phyloP scores from a whole-genome alignment of 2,113 vertebrate genomes.

The Melanerpes formicivorus region DNA sequence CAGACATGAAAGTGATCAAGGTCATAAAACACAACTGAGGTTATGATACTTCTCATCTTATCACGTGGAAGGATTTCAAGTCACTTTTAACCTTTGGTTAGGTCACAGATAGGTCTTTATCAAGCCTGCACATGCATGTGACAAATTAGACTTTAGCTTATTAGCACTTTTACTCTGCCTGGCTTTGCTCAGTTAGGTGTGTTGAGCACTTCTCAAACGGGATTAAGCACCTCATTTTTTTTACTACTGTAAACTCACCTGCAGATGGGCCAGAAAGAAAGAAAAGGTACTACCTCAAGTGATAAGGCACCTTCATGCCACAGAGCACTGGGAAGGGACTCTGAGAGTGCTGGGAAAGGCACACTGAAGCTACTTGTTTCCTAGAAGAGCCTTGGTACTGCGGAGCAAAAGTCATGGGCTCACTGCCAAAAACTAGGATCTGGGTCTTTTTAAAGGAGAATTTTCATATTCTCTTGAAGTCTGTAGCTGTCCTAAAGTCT shows the following conservation, averaged over 20 bases:
- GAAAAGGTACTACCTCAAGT: not conserved
- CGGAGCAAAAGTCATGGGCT: not conserved
- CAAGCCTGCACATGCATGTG: not conserved
- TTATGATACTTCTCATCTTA: not conserved
- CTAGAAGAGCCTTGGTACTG: not conserved
- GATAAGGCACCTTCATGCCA: not conserved
- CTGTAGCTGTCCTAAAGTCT: not conserved
- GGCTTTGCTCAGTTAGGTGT: not conserved
- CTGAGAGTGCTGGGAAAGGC: not conserved
- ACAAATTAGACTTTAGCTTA: not conserved
- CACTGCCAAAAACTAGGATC: not conserved
- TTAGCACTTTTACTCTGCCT: not conserved
- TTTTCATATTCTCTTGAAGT: not conserved
- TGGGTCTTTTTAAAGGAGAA: not conserved
- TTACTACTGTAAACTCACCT: not conserved
- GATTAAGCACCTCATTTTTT: not conserved
- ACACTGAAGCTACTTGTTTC: not conserved
- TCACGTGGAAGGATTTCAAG: not conserved
- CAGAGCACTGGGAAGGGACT: rapidly evolving
- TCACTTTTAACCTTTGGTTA: slow-evolving; percentile 42
- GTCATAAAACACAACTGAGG: not conserved
- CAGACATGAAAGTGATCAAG: not conserved
- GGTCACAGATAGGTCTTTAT: not conserved
- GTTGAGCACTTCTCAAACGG: not conserved
- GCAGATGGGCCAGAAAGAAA: not conserved